Conservation (phyloP, 2,797 vertebrate species). For the Carcharodon carcharias region DNA sequence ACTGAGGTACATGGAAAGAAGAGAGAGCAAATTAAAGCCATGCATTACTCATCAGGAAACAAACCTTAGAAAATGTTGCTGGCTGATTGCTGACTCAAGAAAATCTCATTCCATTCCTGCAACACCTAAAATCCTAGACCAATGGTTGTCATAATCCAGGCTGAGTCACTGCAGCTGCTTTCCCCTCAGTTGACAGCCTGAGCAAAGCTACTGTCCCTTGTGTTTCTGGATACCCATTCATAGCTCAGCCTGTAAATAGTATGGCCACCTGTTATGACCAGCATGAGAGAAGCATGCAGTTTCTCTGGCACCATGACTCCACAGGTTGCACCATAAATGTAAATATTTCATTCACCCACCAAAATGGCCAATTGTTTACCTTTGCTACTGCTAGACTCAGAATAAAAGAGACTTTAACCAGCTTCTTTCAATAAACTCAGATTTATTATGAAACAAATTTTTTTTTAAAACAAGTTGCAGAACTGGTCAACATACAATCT, state of each 20-base stretch:
- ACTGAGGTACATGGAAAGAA: slow-evolving; percentile 52
- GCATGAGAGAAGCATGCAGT: too few relatives aligned
- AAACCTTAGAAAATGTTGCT: neutral
- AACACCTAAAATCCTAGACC: neutral
- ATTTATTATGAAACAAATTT: too few relatives aligned
- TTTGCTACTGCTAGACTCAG: too few relatives aligned
- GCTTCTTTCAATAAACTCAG: too few relatives aligned
- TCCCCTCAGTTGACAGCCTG: neutral
- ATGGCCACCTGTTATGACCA: too few relatives aligned
- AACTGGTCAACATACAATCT: too few relatives aligned
- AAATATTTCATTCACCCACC: too few relatives aligned
- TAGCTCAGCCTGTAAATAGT: neutral
- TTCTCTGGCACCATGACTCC: too few relatives aligned
- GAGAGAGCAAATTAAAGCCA: slow-evolving; percentile 36
- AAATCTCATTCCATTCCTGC: neutral
- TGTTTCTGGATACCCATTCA: neutral
- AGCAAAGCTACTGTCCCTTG: neutral
- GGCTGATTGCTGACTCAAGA: neutral
- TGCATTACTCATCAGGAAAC: neutral
- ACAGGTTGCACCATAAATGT: too few relatives aligned
- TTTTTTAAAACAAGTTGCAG: too few relatives aligned
- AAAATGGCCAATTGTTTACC: too few relatives aligned
- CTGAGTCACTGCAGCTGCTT: neutral
- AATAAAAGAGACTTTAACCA: too few relatives aligned
- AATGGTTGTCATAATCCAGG: neutral